These are phyloP conservation scores for Rhynchotus rufescens DNA, from an alignment of 2,797 vertebrate genomes.

Conservation along the genomic window DNA sequence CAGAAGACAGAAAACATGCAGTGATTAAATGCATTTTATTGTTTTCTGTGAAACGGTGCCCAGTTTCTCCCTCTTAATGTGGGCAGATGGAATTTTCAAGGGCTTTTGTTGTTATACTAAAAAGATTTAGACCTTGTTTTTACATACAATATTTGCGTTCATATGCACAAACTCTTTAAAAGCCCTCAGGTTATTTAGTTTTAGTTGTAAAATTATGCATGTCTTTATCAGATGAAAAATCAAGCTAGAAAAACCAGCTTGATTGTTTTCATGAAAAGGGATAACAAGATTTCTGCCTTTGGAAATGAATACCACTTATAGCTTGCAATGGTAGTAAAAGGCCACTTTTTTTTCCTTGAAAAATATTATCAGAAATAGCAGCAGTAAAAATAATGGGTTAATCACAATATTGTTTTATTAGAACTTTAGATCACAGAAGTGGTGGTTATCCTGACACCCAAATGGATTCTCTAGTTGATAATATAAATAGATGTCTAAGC, in stretches of 20 bases:
- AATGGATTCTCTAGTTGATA: background rate
- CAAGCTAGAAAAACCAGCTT: background rate
- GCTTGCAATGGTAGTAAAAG: background rate
- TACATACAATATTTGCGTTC: background rate
- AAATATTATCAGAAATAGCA: background rate
- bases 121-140: background rate
- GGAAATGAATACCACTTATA: background rate
- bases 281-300: background rate
- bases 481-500: background rate
- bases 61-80: constrained; percentile 50
- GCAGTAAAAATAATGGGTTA: background rate
- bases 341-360: too few species aligned
- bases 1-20: constrained; percentile 40
- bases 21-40: constrained; percentile 51
- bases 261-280: background rate
- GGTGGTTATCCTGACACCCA: background rate
- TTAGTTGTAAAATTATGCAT: background rate
- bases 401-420: background rate
- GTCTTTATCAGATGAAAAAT: background rate
- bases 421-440: background rate
- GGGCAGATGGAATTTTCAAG: constrained; percentile 49
- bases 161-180: background rate
- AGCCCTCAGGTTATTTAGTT: background rate
- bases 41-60: constrained; percentile 65
- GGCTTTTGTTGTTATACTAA: background rate